Conservation (phyloP, 2,797 vertebrate species). For the Ctenosaura bakeri region DNA sequence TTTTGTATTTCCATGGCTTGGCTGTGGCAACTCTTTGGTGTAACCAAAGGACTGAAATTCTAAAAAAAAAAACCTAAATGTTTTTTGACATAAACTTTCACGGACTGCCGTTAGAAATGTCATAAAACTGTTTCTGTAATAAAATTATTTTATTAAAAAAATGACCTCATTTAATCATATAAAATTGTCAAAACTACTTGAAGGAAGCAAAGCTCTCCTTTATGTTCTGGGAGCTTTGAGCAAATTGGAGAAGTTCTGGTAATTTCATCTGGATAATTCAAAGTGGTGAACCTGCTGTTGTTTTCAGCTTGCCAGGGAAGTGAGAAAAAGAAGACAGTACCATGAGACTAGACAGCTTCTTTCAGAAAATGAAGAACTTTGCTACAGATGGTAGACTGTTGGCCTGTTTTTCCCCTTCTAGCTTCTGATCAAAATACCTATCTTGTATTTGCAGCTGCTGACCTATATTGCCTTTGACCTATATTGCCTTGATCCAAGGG, state of each 20-base stretch:
- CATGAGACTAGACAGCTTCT: neutral
- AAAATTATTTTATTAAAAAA: too few relatives aligned
- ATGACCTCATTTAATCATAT: too few relatives aligned
- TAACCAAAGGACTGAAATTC: neutral
- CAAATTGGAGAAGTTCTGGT: neutral
- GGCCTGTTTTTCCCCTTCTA: neutral
- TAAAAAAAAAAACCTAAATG: too few relatives aligned
- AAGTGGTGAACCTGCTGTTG: accelerated
- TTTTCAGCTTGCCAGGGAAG: neutral
- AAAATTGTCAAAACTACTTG: neutral
- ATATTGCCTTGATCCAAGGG: too few relatives aligned
- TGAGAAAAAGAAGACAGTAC: accelerated
- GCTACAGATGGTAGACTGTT: neutral
- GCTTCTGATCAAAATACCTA: neutral
- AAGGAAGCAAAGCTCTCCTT: neutral
- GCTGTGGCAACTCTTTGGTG: neutral
- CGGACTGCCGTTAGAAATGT: too few relatives aligned
- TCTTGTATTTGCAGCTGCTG: too few relatives aligned
- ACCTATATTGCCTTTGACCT: too few relatives aligned
- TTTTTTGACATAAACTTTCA: too few relatives aligned
- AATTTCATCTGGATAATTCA: accelerated
- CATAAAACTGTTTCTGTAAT: too few relatives aligned
- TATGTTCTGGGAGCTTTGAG: neutral
- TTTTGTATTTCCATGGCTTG: too few relatives aligned
- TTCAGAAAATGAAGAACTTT: neutral